Evolutionary conservation across 2,888 invertebrate species (phyloP), one percentile per base, ranked within the genome.

Genomic region (Bombylius discolor): DNA sequence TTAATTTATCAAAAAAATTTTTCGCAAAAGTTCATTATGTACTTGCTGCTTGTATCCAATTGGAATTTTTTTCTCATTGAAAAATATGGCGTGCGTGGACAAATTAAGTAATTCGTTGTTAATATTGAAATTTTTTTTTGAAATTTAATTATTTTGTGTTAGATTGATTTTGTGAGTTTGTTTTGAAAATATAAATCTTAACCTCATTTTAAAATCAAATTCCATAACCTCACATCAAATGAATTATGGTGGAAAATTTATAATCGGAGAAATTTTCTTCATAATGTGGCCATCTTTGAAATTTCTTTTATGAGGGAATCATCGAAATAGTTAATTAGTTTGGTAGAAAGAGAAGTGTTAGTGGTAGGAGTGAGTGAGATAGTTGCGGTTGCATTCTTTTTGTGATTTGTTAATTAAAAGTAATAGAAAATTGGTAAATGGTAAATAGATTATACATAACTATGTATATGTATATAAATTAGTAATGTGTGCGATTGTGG

Each of bases 141-240:
- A 57, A 57, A 57, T 59, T 57, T 59, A 59, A 59, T 45, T 46
- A 11, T 44, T 23, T 33, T 13, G 31, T 34, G 36, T 36, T 36
- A 36, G 8, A 36, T 36, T 36, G 8, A 36, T 36, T 36, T 36
- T 36, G 8, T 36, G 4, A 7, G 5, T 36, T 36, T 36, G 8
- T 36, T 36, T 36, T 36, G 34, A 45, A 39, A 52, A 49, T 51
- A 49, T 49, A 50, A 56, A 12, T 53, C 57, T 58, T 59, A 59
- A 59, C 59, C 59, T 59, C 57, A 59, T 58, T 59, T 45, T 53
- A 47, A 53, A 23, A 23, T 23, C 23, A 23, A 3, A 23, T 42
- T 36, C 11, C 59, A 59, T 59, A 59, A 59, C 59, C 59, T 59
- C 59, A 58, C 56, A 53, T 13, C 31, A 44, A 47, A 53, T 31